phyloP scores from a whole-genome alignment of 2,888 invertebrate genomes.

The Megalurothrips usitatus region DNA sequence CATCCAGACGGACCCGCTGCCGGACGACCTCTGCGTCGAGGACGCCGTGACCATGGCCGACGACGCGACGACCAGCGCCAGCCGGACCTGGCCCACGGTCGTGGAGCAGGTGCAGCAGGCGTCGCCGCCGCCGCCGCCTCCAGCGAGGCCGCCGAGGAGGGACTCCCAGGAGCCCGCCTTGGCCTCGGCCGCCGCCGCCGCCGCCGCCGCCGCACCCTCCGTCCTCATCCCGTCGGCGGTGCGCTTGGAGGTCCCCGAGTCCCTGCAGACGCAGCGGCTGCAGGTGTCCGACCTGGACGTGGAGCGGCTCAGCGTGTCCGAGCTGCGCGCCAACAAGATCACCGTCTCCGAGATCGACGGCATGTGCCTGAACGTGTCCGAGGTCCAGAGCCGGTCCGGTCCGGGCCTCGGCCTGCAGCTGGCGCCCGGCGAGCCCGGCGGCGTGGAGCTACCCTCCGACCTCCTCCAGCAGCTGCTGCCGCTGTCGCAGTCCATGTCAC shows the following conservation, averaged over 20 bases:
- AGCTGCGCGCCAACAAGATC: slow-evolving; percentile 73
- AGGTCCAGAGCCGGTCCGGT: slow-evolving; percentile 53
- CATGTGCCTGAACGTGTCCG: slow-evolving; percentile 64
- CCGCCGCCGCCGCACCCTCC: slow-evolving; percentile 22
- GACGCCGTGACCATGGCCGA: slow-evolving; percentile 44
- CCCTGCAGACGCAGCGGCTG: slow-evolving; percentile 55
- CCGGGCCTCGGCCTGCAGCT: background rate
- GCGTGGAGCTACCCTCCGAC: slow-evolving; percentile 63
- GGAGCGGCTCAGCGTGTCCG: slow-evolving; percentile 70
- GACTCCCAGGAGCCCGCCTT: background rate
- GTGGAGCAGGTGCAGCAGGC: slow-evolving; percentile 6
- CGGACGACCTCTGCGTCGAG: slow-evolving; percentile 70
- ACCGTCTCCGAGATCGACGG: slow-evolving; percentile 77
- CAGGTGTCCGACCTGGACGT: slow-evolving; percentile 74
- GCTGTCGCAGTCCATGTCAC: slow-evolving; percentile 17
- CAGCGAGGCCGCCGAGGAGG: background rate
- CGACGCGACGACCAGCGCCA: slow-evolving; percentile 3
- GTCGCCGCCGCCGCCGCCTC: slow-evolving; percentile 4
- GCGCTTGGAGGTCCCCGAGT: slow-evolving; percentile 29
- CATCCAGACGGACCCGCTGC: slow-evolving; percentile 79
- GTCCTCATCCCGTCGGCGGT: slow-evolving; percentile 28
- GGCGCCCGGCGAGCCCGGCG: slow-evolving; percentile 55
- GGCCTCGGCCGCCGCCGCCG: slow-evolving; percentile 14
- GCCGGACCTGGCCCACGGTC: slow-evolving; percentile 4
- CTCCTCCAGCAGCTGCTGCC: slow-evolving; percentile 53